Conservation (phyloP, 2,797 vertebrate genomes). For the Pseudochromis fuscus region DNA sequence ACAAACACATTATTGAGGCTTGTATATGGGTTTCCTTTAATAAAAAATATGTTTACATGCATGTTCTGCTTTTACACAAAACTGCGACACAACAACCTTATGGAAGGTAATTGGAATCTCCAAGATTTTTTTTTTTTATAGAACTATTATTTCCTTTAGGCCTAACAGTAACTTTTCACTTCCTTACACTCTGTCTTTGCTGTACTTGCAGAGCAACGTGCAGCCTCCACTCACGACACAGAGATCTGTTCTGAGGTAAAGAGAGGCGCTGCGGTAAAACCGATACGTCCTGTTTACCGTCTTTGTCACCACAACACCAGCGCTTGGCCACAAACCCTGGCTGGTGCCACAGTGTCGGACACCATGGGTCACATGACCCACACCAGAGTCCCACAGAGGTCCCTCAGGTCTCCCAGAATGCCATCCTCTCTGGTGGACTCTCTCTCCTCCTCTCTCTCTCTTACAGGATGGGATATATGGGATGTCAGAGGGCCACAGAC, state of each 20-base stretch:
- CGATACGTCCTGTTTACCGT: slow-evolving; percentile 71
- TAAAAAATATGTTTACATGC: slow-evolving; percentile 65
- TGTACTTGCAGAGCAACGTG: slow-evolving; percentile 13
- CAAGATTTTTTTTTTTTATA: slow-evolving; percentile 43
- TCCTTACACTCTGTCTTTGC: slow-evolving; percentile 8
- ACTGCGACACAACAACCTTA: slow-evolving; percentile 39
- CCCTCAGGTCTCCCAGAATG: slow-evolving; percentile 72
- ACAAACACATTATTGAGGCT: slow-evolving; percentile 58
- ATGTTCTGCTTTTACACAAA: slow-evolving; percentile 63
- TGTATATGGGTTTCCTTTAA: slow-evolving; percentile 51
- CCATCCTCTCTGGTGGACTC: slow-evolving; percentile 33
- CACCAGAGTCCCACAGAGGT: slow-evolving; percentile 66
- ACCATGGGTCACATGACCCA: slow-evolving; percentile 78
- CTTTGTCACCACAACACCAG: slow-evolving; percentile 75
- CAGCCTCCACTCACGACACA: slow-evolving; percentile 10
- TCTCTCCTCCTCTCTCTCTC: slow-evolving; percentile 21
- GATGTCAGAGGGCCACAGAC: slow-evolving; percentile 67
- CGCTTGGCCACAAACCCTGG: slow-evolving; percentile 72
- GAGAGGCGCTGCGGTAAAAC: slow-evolving; percentile 64
- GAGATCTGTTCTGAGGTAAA: slow-evolving; percentile 54
- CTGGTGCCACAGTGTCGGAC: slow-evolving; percentile 81
- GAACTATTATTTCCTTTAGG: slow-evolving; percentile 38
- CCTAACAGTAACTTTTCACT: slow-evolving; percentile 31
- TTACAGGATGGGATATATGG: slow-evolving; percentile 68
- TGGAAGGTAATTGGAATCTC: slow-evolving; percentile 39